Evolutionary conservation across 2,797 vertebrate genomes (phyloP), one percentile per base, ranked within the genome.

Genomic region (Pangasius sanitwongsei): DNA sequence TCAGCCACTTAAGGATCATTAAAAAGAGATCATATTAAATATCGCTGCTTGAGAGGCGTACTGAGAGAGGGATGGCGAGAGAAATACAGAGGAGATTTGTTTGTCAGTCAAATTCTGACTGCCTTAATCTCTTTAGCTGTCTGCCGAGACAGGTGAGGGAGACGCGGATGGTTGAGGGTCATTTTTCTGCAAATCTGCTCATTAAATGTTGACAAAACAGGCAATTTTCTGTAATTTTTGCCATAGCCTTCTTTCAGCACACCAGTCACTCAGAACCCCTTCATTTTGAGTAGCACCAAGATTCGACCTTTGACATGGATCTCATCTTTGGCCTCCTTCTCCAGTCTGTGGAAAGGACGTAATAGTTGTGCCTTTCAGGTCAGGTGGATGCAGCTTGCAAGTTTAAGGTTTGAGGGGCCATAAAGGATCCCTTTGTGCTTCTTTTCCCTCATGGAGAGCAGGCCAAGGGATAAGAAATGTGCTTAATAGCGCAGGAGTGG

Each of bases 181-280:
- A 92, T 93, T 94, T 97, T 97, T 96, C 92, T 92, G 94, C 96
- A 96, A 97, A 97, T 97, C 97, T 97, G 95, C 95, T 93, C 96
- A 97, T 97, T 97, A 98, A 97, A 98, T 97, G 97, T 98, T 97
- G 97, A 98, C 97, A 98, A 98, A 98, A 98, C 97, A 97, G 96
- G 93, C 97, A 97, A 98, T 98, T 98, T 98, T 98, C 96, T 97
- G 96, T 97, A 97, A 98, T 98, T 91, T 98, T 97, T 93, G 93
- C 93, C 87, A 92, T 92, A 57, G 96, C 93, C 94, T 87, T 97
- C 97, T 97, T 94, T 98, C 97, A 97, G 94, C 96, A 91, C 91
- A 67, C 94, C 95, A 95, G 94, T 97, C 96, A 97, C 95, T 95
- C 96, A 96, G 95, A 96, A 96, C 95, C 96, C 89, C 87, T 94